Evolutionary conservation across 1,140 invertebrate species (phyloP).

Genomic region (Drosophila melanica): DNA sequence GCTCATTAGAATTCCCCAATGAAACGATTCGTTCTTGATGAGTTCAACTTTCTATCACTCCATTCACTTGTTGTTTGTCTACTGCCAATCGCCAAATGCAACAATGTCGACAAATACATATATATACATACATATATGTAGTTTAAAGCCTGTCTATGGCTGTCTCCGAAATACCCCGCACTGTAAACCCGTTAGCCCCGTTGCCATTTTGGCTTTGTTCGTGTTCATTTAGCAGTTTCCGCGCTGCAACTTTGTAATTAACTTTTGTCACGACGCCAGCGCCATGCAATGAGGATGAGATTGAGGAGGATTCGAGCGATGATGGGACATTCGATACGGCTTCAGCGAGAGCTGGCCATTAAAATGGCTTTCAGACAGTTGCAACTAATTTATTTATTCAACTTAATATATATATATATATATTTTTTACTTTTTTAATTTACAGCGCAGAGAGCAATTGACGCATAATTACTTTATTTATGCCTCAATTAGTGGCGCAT

Average conservation of each 20-base stretch:
- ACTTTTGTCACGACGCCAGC: constrained; percentile 75
- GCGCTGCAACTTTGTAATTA: constrained; percentile 79
- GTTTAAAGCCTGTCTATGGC: constrained; percentile 17
- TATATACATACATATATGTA: no score
- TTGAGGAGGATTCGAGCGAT: constrained; percentile 20
- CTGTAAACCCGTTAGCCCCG: neutral
- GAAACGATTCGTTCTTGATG: constrained; percentile 28
- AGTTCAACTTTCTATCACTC: constrained; percentile 66
- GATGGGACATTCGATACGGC: constrained; percentile 20
- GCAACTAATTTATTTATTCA: constrained; percentile 19
- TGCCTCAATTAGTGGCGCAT: constrained; percentile 54
- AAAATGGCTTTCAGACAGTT: constrained; percentile 12
- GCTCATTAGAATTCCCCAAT: constrained; percentile 36
- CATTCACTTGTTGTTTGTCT: constrained; percentile 62
- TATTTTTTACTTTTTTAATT: constrained; percentile 31
- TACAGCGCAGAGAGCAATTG: constrained; percentile 27
- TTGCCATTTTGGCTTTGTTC: constrained; percentile 55
- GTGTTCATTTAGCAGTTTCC: constrained; percentile 73
- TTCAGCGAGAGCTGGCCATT: constrained; percentile 31
- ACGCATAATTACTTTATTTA: constrained; percentile 48
- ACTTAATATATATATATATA: constrained; percentile 21
- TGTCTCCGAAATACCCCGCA: constrained; percentile 13
- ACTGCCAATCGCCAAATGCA: constrained; percentile 57
- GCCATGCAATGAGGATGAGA: constrained; percentile 27
- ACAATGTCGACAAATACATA: no score